These are phyloP conservation scores for Meteorus sp. DNA, from an alignment of 1,140 invertebrate species.

Conservation along the genomic window DNA sequence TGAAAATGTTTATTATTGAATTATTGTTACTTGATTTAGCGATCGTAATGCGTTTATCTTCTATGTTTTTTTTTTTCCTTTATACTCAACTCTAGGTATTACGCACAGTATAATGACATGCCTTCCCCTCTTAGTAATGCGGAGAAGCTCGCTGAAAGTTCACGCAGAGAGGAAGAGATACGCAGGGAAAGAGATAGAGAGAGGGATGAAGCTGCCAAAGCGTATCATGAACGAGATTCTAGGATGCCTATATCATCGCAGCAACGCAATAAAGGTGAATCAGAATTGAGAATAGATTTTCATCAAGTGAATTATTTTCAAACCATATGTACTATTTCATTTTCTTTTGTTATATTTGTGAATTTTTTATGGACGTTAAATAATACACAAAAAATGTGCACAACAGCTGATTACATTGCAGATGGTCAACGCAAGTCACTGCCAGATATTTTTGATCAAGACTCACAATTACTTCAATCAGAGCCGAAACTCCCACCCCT, in stretches of 20 bases:
- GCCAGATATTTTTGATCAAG: constrained; percentile 56
- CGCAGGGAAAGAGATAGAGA: constrained; percentile 49
- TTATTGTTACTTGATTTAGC: neutral
- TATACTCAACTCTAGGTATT: constrained; percentile 54
- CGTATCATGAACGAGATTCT: constrained; percentile 54
- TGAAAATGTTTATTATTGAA: too few relatives aligned
- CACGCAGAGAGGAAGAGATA: constrained; percentile 53
- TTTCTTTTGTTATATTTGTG: constrained; percentile 1
- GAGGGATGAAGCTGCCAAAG: constrained; percentile 50
- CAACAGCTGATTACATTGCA: constrained; percentile 30
- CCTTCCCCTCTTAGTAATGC: constrained; percentile 58
- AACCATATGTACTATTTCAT: too few relatives aligned
- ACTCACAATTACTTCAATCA: constrained; percentile 50
- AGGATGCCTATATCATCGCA: constrained; percentile 44
- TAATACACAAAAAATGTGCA: neutral
- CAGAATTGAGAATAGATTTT: neutral
- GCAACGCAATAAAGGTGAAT: constrained; percentile 54
- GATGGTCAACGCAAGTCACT: constrained; percentile 56
- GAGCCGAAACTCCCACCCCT: constrained; percentile 51
- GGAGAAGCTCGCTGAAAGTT: constrained; percentile 52
- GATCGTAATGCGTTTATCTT: constrained; percentile 1
- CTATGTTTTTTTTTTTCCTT: constrained; percentile 31
- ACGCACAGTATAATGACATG: constrained; percentile 58
- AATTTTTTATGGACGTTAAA: too few relatives aligned
- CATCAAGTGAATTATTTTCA: neutral